phyloP scores from a whole-genome alignment of 2,888 invertebrate species.

The Palloptera scutellata region DNA sequence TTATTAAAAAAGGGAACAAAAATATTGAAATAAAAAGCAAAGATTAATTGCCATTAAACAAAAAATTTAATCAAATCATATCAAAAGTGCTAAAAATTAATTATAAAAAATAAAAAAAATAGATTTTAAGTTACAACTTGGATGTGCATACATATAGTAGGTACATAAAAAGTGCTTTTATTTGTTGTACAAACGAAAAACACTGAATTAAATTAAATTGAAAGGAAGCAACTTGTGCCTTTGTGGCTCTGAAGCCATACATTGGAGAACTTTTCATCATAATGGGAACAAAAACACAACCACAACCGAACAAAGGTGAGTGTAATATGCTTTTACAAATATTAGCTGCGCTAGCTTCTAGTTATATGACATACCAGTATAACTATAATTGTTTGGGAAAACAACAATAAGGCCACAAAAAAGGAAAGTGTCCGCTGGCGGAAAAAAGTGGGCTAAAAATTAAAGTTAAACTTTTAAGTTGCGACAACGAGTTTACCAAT shows the following conservation, averaged over 20 bases:
- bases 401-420: too few species aligned
- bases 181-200: slow-evolving; percentile 20
- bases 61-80: slow-evolving; percentile 12
- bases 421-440: too few species aligned
- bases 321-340: not conserved
- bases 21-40: slow-evolving; percentile 25
- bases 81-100: slow-evolving; percentile 22
- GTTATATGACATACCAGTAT: too few species aligned
- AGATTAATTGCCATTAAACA: not conserved
- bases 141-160: not conserved
- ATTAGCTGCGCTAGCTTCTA: too few species aligned
- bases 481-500: too few species aligned
- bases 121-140: slow-evolving; percentile 15
- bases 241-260: not conserved
- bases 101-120: slow-evolving; percentile 21
- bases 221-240: slow-evolving; percentile 12
- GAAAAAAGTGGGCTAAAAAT: too few species aligned
- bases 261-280: slow-evolving; percentile 38
- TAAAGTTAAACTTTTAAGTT: too few species aligned
- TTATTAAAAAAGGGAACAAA: slow-evolving; percentile 27
- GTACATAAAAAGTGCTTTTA: slow-evolving; percentile 37
- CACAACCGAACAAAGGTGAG: slow-evolving; percentile 57
- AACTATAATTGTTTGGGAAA: too few species aligned
- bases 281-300: slow-evolving; percentile 61
- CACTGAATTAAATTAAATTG: slow-evolving; percentile 7